These are phyloP conservation scores for Butorides virescens DNA, from an alignment of 2,113 vertebrate species.

Conservation along the genomic window DNA sequence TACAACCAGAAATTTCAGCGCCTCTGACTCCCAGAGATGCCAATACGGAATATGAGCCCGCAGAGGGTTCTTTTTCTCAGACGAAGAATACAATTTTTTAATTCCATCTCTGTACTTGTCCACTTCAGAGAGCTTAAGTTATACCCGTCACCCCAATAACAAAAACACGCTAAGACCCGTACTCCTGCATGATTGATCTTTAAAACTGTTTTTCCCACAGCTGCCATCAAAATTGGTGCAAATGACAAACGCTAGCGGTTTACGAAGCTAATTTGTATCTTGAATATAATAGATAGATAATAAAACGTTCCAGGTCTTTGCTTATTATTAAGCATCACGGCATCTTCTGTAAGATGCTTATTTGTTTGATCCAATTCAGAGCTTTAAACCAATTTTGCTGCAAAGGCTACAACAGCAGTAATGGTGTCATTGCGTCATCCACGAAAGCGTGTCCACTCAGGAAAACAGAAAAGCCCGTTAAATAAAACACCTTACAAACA, in stretches of 20 bases:
- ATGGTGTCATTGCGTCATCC: neutral
- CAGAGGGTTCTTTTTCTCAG: neutral
- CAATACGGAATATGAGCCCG: neutral
- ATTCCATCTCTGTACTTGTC: neutral
- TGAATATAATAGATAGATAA: neutral
- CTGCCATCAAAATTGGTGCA: neutral
- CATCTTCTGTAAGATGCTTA: neutral
- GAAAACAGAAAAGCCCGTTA: neutral
- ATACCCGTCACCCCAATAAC: neutral
- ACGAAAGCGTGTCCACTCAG: neutral
- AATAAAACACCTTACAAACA: neutral
- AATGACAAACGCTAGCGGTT: neutral
- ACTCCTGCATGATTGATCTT: neutral
- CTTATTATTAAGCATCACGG: neutral
- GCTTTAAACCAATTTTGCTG: neutral
- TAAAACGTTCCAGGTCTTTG: neutral
- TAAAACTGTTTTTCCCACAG: neutral
- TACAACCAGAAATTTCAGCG: neutral
- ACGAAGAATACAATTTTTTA: neutral
- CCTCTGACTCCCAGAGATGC: neutral
- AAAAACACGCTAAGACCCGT: neutral
- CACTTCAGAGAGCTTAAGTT: neutral
- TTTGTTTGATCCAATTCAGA: neutral
- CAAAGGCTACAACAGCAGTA: neutral
- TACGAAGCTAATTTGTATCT: neutral